Evolutionary conservation across 2,797 vertebrate species (phyloP).

Genomic region (Diceros bicornis): DNA sequence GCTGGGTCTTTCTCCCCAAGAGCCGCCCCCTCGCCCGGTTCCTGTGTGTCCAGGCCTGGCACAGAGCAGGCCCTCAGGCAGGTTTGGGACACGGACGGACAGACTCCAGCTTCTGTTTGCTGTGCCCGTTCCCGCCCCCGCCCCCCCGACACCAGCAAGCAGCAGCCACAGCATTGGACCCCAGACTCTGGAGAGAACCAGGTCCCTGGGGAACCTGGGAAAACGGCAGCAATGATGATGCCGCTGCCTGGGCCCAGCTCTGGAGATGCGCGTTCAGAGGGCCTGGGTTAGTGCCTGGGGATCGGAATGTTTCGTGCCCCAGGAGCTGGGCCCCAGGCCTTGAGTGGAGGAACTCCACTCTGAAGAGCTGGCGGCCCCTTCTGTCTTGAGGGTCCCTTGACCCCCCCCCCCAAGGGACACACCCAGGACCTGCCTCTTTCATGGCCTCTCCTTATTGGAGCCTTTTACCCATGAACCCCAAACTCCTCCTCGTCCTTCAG

Average conservation of each 20-base stretch:
- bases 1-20: not conserved
- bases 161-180: not conserved
- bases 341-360: not conserved
- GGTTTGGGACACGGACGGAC: not conserved
- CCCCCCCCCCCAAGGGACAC: not conserved
- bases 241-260: not conserved
- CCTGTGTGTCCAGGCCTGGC: not conserved
- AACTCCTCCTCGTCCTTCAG: not conserved
- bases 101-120: not conserved
- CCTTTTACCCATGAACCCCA: not conserved
- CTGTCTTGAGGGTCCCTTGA: not conserved
- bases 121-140: rapidly evolving
- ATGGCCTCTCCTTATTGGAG: not conserved
- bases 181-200: not conserved
- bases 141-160: not conserved
- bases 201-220: not conserved
- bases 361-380: not conserved
- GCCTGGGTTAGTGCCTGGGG: not conserved
- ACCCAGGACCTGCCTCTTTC: not conserved
- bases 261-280: not conserved
- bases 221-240: not conserved
- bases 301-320: not conserved
- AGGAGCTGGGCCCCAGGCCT: not conserved
- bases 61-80: not conserved
- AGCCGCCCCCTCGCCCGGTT: rapidly evolving